phyloP scores from a whole-genome alignment of 2,113 vertebrate genomes.

The Ptychochromis oligacanthus region DNA sequence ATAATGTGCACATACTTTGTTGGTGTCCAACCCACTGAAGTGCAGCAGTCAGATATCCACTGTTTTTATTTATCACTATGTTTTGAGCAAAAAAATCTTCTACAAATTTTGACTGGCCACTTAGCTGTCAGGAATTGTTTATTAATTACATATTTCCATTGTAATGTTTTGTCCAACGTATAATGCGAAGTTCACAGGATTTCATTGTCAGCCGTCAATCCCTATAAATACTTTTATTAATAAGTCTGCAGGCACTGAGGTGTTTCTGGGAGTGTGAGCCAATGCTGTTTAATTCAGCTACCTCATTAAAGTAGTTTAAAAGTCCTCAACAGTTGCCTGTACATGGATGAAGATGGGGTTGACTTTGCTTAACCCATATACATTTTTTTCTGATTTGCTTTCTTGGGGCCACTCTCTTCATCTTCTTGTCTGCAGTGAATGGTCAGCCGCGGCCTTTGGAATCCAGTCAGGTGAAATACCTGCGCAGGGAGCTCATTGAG shows the following conservation, averaged over 20 bases:
- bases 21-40: background rate
- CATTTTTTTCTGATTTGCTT: background rate
- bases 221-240: slow-evolving; percentile 3
- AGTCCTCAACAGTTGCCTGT: background rate
- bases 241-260: background rate
- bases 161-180: background rate
- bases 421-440: slow-evolving; percentile 85
- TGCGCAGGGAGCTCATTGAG: slow-evolving; percentile 96
- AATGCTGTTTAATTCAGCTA: background rate
- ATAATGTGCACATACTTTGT: background rate
- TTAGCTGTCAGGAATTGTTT: background rate
- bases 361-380: background rate
- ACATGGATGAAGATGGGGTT: background rate
- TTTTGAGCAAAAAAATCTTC: background rate
- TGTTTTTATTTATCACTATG: background rate
- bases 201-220: background rate
- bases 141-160: background rate
- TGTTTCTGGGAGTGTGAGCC: background rate
- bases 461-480: slow-evolving; percentile 96
- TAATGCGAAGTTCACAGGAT: background rate
- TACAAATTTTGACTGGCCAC: background rate
- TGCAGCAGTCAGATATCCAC: background rate
- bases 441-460: slow-evolving; percentile 96
- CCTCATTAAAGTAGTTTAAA: background rate
- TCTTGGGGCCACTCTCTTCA: background rate